Evolutionary conservation across 2,888 invertebrate genomes (phyloP).

Genomic region (Boloria selene): DNA sequence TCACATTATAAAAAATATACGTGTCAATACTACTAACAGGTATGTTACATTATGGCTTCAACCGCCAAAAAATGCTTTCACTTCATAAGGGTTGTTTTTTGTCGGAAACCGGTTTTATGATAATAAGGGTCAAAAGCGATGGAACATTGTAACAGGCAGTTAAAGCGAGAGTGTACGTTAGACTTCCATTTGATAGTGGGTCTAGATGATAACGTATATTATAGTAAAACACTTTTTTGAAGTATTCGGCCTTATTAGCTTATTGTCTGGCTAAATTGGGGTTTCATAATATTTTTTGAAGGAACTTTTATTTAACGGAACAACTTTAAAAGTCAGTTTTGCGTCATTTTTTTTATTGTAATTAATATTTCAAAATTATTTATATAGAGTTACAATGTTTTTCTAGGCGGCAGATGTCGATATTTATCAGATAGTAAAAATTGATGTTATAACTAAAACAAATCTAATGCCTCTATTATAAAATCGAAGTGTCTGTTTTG

Average conservation of each 20-base stretch:
- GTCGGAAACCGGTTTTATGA: slow-evolving; percentile 33
- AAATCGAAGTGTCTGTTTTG: too few relatives aligned
- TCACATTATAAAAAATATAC: background rate
- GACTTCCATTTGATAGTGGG: slow-evolving; percentile 16
- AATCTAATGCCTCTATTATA: too few relatives aligned
- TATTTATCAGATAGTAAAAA: too few relatives aligned
- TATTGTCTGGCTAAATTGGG: too few relatives aligned
- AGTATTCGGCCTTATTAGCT: background rate
- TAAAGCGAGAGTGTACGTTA: slow-evolving; percentile 25
- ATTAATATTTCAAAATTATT: too few relatives aligned
- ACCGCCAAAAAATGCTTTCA: slow-evolving; percentile 27
- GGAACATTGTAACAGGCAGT: slow-evolving; percentile 29
- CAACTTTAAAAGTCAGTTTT: too few relatives aligned
- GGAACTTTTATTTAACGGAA: too few relatives aligned
- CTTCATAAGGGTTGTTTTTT: slow-evolving; percentile 35
- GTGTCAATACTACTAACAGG: background rate
- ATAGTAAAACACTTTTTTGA: slow-evolving; percentile 21
- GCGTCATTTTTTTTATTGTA: too few relatives aligned
- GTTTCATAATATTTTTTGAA: too few relatives aligned
- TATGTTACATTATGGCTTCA: slow-evolving; percentile 14
- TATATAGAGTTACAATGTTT: too few relatives aligned
- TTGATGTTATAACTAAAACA: too few relatives aligned
- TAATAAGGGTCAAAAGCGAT: slow-evolving; percentile 23
- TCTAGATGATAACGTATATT: slow-evolving; percentile 6
- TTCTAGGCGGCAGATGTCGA: too few relatives aligned